Evolutionary conservation across 2,888 invertebrate genomes (phyloP).

Genomic region (Ischnura elegans): DNA sequence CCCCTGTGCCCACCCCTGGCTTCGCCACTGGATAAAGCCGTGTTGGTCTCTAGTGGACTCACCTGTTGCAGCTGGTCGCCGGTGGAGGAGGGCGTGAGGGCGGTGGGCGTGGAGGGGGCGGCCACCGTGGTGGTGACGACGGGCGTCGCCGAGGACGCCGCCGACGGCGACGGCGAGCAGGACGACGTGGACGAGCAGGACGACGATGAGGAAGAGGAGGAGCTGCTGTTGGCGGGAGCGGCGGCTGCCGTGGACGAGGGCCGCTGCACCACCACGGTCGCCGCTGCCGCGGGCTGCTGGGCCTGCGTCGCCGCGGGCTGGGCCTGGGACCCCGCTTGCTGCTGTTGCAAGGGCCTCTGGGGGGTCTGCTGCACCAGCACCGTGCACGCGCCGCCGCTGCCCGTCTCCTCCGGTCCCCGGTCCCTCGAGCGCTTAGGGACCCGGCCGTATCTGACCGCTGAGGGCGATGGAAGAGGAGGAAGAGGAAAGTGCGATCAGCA

Average conservation of each 20-base stretch:
- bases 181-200: constrained; percentile 36
- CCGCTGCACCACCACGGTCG: constrained; percentile 76
- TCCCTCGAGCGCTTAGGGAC: constrained; percentile 96
- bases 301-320: constrained; percentile 70
- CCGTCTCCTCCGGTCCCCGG: constrained; percentile 76
- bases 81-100: constrained; percentile 36
- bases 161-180: constrained; percentile 43
- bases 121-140: background rate
- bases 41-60: background rate
- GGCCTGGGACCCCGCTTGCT: constrained; percentile 71
- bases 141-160: constrained; percentile 21
- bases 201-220: constrained; percentile 74
- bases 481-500: background rate
- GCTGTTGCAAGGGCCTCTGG: constrained; percentile 72
- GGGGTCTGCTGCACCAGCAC: constrained; percentile 23
- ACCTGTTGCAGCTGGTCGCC: constrained; percentile 58
- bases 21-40: no score
- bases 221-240: constrained; percentile 76
- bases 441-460: constrained; percentile 97
- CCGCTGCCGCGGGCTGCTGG: constrained; percentile 72
- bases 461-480: constrained; percentile 73
- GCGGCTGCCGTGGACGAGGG: constrained; percentile 79
- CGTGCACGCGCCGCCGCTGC: constrained; percentile 70
- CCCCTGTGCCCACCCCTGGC: no score
- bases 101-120: background rate